Conservation (phyloP, 2,797 vertebrate genomes). For the Oreonectes daqikongensis region DNA sequence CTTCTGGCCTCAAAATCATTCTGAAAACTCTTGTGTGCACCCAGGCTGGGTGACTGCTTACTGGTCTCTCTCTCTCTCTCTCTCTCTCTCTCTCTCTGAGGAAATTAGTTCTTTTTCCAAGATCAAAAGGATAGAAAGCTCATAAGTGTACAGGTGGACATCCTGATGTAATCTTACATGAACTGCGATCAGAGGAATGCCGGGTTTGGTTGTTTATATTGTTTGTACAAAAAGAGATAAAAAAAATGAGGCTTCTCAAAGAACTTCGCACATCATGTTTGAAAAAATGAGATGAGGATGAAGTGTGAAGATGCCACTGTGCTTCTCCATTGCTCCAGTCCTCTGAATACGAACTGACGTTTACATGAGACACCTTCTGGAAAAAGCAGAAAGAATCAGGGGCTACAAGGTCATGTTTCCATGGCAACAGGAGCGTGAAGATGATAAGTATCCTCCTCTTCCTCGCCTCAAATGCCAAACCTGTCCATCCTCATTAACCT, state of each 20-base stretch:
- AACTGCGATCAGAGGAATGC: background rate
- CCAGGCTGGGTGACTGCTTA: conserved; percentile 5
- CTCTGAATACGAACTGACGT: conserved; percentile 54
- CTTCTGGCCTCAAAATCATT: conserved; percentile 24
- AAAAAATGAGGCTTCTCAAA: background rate
- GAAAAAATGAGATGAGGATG: conserved; percentile 16
- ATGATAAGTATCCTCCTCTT: conserved; percentile 54
- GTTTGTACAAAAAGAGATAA: background rate
- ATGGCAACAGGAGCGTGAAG: conserved; percentile 59
- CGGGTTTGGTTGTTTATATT: no score
- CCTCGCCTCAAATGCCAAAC: conserved; percentile 58
- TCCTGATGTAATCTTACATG: conserved; percentile 26
- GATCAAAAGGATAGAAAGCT: conserved; percentile 13
- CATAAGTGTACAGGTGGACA: conserved; percentile 1
- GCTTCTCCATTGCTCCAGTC: conserved; percentile 33
- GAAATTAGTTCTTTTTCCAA: conserved; percentile 7
- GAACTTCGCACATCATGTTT: background rate
- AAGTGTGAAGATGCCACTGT: conserved; percentile 38
- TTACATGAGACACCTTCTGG: conserved; percentile 52
- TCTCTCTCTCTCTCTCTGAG: background rate
- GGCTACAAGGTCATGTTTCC: conserved; percentile 57
- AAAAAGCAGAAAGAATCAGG: conserved; percentile 54
- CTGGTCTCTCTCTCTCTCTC: background rate
- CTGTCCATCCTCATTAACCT: conserved; percentile 63
- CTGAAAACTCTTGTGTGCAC: conserved; percentile 30